A percentile compares a stretch with the other conserved stretches of the same genome.
Conservation (phyloP, 2,113 vertebrate genomes). For the Notiomystis cincta region DNA sequence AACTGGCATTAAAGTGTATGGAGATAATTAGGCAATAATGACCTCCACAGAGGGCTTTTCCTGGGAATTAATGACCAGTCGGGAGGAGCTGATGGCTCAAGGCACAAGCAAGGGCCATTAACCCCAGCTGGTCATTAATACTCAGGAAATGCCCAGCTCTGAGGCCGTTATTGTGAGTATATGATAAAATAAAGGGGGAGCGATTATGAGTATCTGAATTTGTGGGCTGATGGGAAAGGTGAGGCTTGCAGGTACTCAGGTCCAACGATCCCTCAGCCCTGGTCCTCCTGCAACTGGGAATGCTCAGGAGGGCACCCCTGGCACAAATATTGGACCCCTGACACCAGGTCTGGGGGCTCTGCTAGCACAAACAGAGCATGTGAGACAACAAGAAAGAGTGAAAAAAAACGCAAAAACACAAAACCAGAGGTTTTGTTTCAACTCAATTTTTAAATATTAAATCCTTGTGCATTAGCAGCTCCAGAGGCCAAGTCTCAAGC, state of each 20-base stretch:
- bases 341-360: not conserved
- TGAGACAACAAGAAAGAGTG: not conserved
- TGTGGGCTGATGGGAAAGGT: not conserved
- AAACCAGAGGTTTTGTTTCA: not conserved
- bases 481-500: not conserved
- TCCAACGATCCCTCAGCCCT: constrained; percentile 7
- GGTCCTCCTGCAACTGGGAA: not conserved
- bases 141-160: constrained; percentile 64
- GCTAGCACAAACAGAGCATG: not conserved
- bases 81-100: constrained; percentile 67
- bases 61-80: constrained; percentile 74
- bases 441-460: not conserved
- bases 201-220: constrained; percentile 38
- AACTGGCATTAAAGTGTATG: constrained; percentile 76
- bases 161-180: constrained; percentile 44
- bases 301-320: not conserved
- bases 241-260: not conserved
- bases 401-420: not conserved
- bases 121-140: constrained; percentile 75
- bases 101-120: constrained; percentile 72
- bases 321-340: not conserved
- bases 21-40: constrained; percentile 73
- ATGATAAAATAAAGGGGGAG: constrained; percentile 60
- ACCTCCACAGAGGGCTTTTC: constrained; percentile 70
- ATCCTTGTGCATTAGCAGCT: not conserved